These are phyloP conservation scores for Caenorhabditis tropicalis DNA, from an alignment of 1,140 invertebrate species.

Conservation along the genomic window DNA sequence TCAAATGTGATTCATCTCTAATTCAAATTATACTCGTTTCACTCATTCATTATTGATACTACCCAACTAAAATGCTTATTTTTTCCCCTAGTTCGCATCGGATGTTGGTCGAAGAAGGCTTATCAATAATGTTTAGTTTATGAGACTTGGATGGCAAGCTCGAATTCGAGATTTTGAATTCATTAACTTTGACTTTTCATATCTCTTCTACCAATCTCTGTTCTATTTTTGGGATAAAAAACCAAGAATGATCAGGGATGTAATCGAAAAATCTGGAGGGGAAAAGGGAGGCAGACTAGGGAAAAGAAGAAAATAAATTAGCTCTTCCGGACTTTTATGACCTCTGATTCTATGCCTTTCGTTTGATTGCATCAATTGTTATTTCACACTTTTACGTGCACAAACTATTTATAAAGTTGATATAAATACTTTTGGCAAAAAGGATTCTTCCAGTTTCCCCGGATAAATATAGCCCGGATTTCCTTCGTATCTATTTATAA, in stretches of 20 bases:
- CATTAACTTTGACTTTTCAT: neutral
- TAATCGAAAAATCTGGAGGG: slow-evolving; percentile 31
- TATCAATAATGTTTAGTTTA: neutral
- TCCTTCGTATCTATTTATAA: neutral
- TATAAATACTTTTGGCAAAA: neutral
- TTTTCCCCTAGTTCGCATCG: neutral
- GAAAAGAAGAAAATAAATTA: slow-evolving; percentile 38
- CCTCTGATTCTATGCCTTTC: neutral
- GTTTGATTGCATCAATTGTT: slow-evolving; percentile 40
- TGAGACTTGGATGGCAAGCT: neutral
- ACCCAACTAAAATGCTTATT: neutral
- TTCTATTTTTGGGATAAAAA: neutral
- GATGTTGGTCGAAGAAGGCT: neutral
- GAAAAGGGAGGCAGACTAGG: neutral
- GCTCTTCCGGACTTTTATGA: slow-evolving; percentile 39
- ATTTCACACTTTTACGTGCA: neutral
- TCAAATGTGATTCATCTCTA: neutral
- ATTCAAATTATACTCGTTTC: neutral
- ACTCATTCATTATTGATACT: neutral
- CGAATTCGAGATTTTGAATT: neutral
- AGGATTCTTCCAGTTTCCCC: neutral
- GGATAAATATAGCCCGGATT: neutral
- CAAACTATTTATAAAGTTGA: neutral
- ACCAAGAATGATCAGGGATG: slow-evolving; percentile 18
- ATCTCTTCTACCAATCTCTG: neutral